Evolutionary conservation across 2,888 invertebrate genomes (phyloP).

Genomic region (Drosophila heteroneura): DNA sequence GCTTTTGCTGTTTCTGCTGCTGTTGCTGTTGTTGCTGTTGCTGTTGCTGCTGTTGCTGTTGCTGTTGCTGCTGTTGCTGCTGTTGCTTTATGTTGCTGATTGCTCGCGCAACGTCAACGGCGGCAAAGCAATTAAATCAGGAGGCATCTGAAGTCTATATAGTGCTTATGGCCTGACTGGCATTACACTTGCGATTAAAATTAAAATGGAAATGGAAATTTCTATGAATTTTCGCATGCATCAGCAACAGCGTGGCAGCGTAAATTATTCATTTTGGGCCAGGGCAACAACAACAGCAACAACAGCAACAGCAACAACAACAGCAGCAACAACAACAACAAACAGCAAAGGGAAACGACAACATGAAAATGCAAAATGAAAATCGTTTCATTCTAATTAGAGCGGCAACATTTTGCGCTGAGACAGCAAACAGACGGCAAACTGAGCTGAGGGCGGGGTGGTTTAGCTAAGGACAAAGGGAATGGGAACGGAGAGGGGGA

Average conservation of each 20-base stretch:
- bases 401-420: conserved; percentile 78
- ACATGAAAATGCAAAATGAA: conserved; percentile 76
- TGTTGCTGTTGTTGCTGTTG: conserved; percentile 26
- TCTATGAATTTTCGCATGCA: conserved; percentile 74
- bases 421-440: conserved; percentile 72
- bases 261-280: conserved; percentile 78
- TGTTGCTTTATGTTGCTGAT: conserved; percentile 23
- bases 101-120: conserved; percentile 21
- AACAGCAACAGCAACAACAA: conserved; percentile 18
- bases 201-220: conserved; percentile 71
- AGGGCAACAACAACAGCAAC: conserved; percentile 34
- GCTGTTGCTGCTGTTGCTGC: conserved; percentile 14
- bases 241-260: conserved; percentile 58
- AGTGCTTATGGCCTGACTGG: conserved; percentile 26
- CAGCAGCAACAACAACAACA: conserved; percentile 10
- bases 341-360: conserved; percentile 47
- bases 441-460: not conserved
- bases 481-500: not conserved
- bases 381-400: conserved; percentile 80
- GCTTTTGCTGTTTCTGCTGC: conserved; percentile 40
- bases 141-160: conserved; percentile 39
- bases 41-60: conserved; percentile 14
- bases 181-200: conserved; percentile 71
- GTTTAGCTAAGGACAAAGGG: not conserved
- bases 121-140: conserved; percentile 68